Evolutionary conservation across 2,113 vertebrate species (phyloP), one percentile per base, ranked within the genome.

Genomic region (Ondatra zibethicus): DNA sequence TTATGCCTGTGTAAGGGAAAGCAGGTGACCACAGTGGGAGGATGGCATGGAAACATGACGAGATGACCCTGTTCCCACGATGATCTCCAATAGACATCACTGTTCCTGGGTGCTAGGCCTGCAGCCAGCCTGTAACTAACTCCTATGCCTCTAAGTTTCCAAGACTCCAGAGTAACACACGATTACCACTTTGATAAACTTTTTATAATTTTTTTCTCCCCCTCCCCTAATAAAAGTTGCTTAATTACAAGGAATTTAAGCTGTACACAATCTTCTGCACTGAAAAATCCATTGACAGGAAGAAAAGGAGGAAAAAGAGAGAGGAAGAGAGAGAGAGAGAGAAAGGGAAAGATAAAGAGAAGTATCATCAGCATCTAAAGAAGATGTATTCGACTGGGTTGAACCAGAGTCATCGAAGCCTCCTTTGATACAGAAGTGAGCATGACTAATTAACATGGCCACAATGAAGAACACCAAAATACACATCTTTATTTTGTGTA

Each of bases 241-340:
- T 95, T 88, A 98, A 82, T 97, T 97, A 98, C 42, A 96, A 96
- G 89, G 97, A 98, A 96, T 97, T 98, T 42, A 96, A 96, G 92
- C 88, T 97, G 86, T 98, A 98, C 72, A 96, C 97, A 39, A 94
- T 95, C 94, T 98, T 97, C 96, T 97, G 92, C 63, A 90, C 65
- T 55, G 96, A 98, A 52, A 98, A 98, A 89, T 94, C 96, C 7
- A 91, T 97, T 61, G 58, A 96, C 72, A 97, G 42, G 92, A 86
- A 68, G 86, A 96, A 92, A 91, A 55, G 3, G 45, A 55, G 88
- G 78, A 95, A 14, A 94, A 29, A 61, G 52, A 96, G 66, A 47
- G 42, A 93, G n/a, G 55, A 52, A 61, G 29, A 16, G 3, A 36
- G 10, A 68, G 84, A 93, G 92, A 91, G 25, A 72, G 88, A 33